These are phyloP conservation scores for Lingula anatina DNA, from an alignment of 2,888 invertebrate genomes.

Conservation along the genomic window DNA sequence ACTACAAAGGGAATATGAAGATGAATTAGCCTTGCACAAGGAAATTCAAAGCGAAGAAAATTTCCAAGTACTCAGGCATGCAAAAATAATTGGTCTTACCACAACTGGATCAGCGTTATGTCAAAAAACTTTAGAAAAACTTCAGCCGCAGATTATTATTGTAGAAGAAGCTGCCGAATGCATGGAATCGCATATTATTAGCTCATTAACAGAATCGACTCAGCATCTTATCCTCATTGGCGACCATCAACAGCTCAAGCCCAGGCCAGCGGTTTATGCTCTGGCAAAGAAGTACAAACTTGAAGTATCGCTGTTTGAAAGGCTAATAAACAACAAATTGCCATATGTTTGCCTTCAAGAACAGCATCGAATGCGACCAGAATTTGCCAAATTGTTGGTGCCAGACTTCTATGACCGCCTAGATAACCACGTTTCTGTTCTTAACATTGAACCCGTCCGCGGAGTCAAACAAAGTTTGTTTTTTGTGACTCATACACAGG, in stretches of 20 bases:
- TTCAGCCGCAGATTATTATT: constrained; percentile 51
- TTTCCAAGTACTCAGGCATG: not conserved
- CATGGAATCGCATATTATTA: constrained; percentile 75
- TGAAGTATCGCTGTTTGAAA: constrained; percentile 76
- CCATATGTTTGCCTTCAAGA: constrained; percentile 60
- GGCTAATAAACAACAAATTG: constrained; percentile 67
- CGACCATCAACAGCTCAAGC: constrained; percentile 77
- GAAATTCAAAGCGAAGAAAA: not conserved
- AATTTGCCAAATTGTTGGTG: constrained; percentile 32
- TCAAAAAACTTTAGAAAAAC: constrained; percentile 28
- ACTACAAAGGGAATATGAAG: no score
- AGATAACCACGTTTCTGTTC: constrained; percentile 28
- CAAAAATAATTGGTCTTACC: constrained; percentile 30
- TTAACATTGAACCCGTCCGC: constrained; percentile 21
- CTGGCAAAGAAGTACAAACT: constrained; percentile 65
- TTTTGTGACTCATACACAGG: constrained; percentile 34
- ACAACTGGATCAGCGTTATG: constrained; percentile 45
- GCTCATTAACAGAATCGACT: constrained; percentile 67
- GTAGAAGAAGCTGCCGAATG: constrained; percentile 90
- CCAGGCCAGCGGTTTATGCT: constrained; percentile 65
- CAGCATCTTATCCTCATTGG: constrained; percentile 79
- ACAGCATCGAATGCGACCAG: constrained; percentile 57
- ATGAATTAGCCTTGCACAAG: no score
- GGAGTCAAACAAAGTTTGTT: constrained; percentile 36
- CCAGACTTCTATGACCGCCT: constrained; percentile 37